Percentiles rank a stretch among this genome's conserved stretches.
phyloP scores from a whole-genome alignment of 1,140 invertebrate species.

The Delia radicum region DNA sequence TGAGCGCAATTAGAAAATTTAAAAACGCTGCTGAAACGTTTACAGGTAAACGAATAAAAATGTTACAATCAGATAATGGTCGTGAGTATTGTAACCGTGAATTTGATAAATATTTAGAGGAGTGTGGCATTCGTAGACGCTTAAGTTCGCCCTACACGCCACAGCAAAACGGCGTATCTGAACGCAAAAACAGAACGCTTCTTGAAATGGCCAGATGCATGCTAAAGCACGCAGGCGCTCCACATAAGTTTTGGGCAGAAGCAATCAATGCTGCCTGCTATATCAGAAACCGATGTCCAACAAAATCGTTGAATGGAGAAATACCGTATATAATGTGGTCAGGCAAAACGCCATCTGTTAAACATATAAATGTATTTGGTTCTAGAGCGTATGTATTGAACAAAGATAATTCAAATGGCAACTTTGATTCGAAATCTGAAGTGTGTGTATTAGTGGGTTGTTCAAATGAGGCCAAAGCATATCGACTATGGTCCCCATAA shows the following conservation, averaged over 20 bases:
- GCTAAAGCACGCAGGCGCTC: conserved; percentile 33
- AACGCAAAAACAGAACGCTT: no score
- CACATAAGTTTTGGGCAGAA: conserved; percentile 34
- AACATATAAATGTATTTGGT: conserved; percentile 46
- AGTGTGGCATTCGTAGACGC: conserved; percentile 30
- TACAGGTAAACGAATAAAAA: conserved; percentile 14
- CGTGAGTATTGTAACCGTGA: conserved; percentile 40
- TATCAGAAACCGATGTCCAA: conserved; percentile 37
- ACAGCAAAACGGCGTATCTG: conserved; percentile 48
- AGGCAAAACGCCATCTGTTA: conserved; percentile 42
- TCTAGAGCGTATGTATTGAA: conserved; percentile 34
- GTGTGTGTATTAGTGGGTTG: conserved; percentile 27
- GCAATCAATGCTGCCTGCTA: conserved; percentile 30
- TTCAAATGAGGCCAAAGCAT: conserved; percentile 11
- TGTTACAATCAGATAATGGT: conserved; percentile 37
- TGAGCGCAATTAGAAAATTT: conserved; percentile 21
- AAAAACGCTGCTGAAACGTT: conserved; percentile 19
- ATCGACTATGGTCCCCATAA: no score
- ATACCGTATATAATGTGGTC: conserved; percentile 50
- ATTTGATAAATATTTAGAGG: conserved; percentile 36
- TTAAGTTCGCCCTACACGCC: conserved; percentile 42
- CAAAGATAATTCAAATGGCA: conserved; percentile 27
- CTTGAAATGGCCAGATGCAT: conserved; percentile 31
- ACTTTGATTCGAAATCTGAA: conserved; percentile 22
- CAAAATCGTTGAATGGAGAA: conserved; percentile 19